Base-by-base conservation (phyloP, 2,888 invertebrate genomes). In the Eupithecia tripunctaria region DNA sequence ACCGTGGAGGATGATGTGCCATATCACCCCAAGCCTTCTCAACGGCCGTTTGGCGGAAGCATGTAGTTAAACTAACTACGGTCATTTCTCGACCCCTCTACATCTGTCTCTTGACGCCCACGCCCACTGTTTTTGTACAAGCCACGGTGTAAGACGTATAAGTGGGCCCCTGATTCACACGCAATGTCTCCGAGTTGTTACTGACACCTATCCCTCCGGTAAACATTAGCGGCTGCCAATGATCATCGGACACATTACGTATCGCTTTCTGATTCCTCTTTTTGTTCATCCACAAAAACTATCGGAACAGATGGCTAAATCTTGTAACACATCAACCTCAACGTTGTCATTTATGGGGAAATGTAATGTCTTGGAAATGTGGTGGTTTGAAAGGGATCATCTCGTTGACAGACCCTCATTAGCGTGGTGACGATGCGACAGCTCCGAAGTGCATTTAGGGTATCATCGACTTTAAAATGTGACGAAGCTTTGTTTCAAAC, bases 381-480 rank as follows among this genome's bases (percentile, higher is more conserved):
- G 86, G 68, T 62, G 67, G 32, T 86, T 91, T 91, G 89, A 89
- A 91, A 90, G 89, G 90, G 90, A 88, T 90, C 88, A 88, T 75
- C 80, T 76, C 85, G 92, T 88, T 88, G 93, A 93, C 91, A 90
- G 89, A 90, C 85, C 85, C 88, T 91, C 89, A 94, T 94, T 93
- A 93, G 86, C 81, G 82, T 84, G 83, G 91, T 92, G 93, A 91
- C 88, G 91, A 92, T 89, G n/a, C 29, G 32, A 32, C 32, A 88
- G 86, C 84, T 87, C 86, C 86, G 85, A 86, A 88, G 83, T 83
- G 81, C 82, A 78, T 86, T 87, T 67, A 71, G 63, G 70, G 72
- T 81, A 84, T 83, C 79, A 71, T 83, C 80, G 80, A 82, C 79
- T 88, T 84, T 83, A 87, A 90, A 87, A 86, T 84, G 85, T 76